Conservation (phyloP, 2,797 vertebrate genomes). For the Anolis apletophallus region DNA sequence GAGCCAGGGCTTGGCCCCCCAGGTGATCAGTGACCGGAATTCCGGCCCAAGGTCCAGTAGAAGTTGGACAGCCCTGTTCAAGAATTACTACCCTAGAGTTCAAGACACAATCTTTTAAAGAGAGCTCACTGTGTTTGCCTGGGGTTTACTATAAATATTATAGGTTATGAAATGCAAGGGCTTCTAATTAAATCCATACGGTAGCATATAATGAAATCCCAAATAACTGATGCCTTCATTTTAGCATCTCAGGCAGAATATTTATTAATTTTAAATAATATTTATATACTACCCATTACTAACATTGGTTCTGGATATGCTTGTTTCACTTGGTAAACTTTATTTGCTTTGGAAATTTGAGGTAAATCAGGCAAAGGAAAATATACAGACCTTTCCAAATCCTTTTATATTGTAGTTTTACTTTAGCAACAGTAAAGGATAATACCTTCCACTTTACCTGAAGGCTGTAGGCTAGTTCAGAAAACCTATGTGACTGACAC, state of each 20-base stretch:
- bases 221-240: not conserved
- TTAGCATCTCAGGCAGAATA: not conserved
- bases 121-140: not conserved
- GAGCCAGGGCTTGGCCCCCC: too few relatives aligned
- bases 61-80: too few relatives aligned
- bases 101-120: not conserved
- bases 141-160: not conserved
- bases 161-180: not conserved
- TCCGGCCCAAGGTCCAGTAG: too few relatives aligned
- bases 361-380: not conserved
- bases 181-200: not conserved
- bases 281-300: not conserved
- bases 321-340: not conserved
- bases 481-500: not conserved
- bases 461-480: not conserved
- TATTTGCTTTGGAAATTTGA: not conserved
- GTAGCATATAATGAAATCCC: not conserved
- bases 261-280: not conserved
- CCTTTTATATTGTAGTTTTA: not conserved
- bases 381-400: not conserved
- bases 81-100: not conserved
- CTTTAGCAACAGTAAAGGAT: not conserved
- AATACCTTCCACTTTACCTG: not conserved
- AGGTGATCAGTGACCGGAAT: too few relatives aligned
- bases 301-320: not conserved